These are phyloP conservation scores for Leucopsar rothschildi DNA, from an alignment of 2,113 vertebrate species.

Conservation along the genomic window DNA sequence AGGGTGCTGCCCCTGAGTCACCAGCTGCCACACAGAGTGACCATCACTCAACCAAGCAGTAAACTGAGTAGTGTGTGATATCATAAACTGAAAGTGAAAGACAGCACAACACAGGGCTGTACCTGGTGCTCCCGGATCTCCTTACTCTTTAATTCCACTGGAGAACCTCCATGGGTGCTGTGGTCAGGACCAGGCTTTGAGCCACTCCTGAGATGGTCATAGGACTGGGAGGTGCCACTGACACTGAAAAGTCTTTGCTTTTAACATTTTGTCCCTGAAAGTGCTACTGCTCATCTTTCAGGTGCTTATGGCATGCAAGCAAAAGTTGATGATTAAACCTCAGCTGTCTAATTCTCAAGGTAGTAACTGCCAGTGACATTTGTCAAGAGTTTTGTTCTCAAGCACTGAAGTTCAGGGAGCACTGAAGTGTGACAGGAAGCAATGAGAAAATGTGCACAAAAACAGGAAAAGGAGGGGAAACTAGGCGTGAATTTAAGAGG, in stretches of 20 bases:
- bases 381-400: background rate
- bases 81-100: background rate
- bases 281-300: background rate
- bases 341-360: background rate
- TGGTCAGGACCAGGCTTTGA: background rate
- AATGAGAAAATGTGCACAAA: background rate
- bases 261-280: background rate
- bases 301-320: background rate
- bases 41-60: background rate
- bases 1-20: background rate
- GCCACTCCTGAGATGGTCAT: background rate
- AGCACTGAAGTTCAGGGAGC: background rate
- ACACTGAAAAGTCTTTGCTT: background rate
- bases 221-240: background rate
- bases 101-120: background rate
- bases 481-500: background rate
- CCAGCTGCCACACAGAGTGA: fast-evolving
- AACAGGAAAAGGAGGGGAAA: slow-evolving; percentile 49
- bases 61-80: background rate
- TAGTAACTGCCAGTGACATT: background rate
- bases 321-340: slow-evolving; percentile 12
- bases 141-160: background rate
- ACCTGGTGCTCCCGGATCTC: background rate
- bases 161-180: background rate
- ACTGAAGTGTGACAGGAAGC: background rate